Evolutionary conservation across 2,888 invertebrate genomes (phyloP), one percentile per base, ranked within the genome.

Genomic region (Cremastinae sp.): DNA sequence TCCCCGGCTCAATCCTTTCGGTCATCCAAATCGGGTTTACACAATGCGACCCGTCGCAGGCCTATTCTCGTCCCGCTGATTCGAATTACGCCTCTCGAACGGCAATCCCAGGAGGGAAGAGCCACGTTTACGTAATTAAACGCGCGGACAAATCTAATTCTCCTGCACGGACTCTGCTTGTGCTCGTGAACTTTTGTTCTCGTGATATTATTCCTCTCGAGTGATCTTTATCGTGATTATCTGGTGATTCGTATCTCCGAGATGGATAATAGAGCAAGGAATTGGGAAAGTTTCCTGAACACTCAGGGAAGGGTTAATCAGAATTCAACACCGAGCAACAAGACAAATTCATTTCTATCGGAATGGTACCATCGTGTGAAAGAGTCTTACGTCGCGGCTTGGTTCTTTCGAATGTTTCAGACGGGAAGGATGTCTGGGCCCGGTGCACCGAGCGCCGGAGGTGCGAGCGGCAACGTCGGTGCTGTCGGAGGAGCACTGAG

Each of bases 401-500:
- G 86, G 85, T 79, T 87, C 79, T 81, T 82, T 78, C 83, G 83
- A 77, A 78, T 87, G 83, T 88, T 88, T 84, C 87, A 88, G 88
- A 82, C 69, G 59, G 78, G 78, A 75, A 82, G 81, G 64, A 86
- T 86, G 83, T 86, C 85, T 77, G 79, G 71, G 75, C 53, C 77
- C 79, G 41, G 78, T 66, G 68, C 89, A 89, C 90, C 89, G 83
- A 74, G 72, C 51, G 90, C 90, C 85, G 75, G 90, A 87, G 91
- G 90, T 79, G 81, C 81, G 47, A 81, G 83, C 65, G 74, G 78
- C 84, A 74, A 58, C 43, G 56, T 74, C 28, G 91, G 91, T 86
- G 92, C 92, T 84, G 92, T 91, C 85, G 91, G 92, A 85, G 93
- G 93, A 86, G 92, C 92, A 85, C 91, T 91, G 82, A 92, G 92